A percentile compares a stretch with the other conserved stretches of the same genome.
Conservation (phyloP, 2,797 vertebrate genomes). For the Passerculus sandwichensis region DNA sequence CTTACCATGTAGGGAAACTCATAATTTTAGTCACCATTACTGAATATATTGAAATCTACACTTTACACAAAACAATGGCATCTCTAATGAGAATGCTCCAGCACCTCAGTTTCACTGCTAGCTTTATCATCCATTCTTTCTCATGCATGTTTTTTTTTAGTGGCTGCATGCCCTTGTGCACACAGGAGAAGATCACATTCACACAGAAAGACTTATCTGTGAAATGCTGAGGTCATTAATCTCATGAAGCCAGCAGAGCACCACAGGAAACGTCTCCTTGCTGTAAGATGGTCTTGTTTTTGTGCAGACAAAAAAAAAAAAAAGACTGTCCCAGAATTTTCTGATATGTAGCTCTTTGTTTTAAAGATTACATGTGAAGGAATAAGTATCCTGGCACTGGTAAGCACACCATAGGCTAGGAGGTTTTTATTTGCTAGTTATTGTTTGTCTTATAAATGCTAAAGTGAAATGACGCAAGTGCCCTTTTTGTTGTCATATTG, state of each 20-base stretch:
- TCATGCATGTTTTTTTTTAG: neutral
- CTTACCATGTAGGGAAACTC: neutral
- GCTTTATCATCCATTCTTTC: neutral
- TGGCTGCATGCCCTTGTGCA: neutral
- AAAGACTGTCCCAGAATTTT: neutral
- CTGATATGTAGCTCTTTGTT: constrained; percentile 27
- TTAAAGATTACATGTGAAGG: constrained; percentile 20
- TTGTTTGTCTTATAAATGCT: constrained; percentile 75
- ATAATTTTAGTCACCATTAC: neutral
- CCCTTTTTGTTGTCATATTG: constrained; percentile 78
- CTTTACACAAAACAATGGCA: neutral
- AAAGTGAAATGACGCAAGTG: constrained; percentile 77
- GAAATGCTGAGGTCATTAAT: neutral
- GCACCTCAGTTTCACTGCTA: neutral
- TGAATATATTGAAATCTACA: neutral
- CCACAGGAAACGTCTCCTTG: neutral
- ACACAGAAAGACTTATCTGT: neutral
- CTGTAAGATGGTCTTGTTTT: neutral
- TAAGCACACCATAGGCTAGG: constrained; percentile 52
- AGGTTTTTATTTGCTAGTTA: constrained; percentile 75
- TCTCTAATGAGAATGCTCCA: neutral
- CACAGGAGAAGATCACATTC: neutral
- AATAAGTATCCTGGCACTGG: constrained; percentile 41
- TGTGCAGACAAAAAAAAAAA: neutral
- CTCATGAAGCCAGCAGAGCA: neutral